Conservation (phyloP, 2,888 invertebrate genomes). For the Acanthopleura granulata region DNA sequence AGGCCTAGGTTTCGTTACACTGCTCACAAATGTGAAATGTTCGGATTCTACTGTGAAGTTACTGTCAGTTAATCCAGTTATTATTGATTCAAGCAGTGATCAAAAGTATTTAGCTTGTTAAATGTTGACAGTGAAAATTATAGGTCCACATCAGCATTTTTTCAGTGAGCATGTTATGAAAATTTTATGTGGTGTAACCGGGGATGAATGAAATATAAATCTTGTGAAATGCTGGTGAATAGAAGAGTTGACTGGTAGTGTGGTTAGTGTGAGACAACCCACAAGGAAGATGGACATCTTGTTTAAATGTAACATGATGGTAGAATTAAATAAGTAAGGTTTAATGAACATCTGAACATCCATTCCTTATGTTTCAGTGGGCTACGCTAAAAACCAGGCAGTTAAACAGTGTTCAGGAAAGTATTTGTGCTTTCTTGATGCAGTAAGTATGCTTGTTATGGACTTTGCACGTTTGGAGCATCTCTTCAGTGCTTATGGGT, state of each 20-base stretch:
- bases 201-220: no score
- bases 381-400: constrained; percentile 81
- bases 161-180: not conserved
- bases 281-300: no score
- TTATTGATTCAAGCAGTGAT: not conserved
- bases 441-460: constrained; percentile 70
- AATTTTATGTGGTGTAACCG: not conserved
- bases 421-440: constrained; percentile 85
- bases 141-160: not conserved
- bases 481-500: no score
- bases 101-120: not conserved
- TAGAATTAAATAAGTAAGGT: no score
- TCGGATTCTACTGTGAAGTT: not conserved
- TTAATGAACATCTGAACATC: not conserved
- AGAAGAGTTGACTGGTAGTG: no score
- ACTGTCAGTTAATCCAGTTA: not conserved
- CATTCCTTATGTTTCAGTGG: constrained; percentile 73
- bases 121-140: not conserved
- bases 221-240: no score
- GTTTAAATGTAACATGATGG: no score
- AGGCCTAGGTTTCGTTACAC: no score
- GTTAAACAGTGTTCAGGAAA: constrained; percentile 76
- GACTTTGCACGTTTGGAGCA: no score
- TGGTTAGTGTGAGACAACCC: no score
- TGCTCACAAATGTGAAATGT: no score